Conservation (phyloP, 2,888 invertebrate species). For the Macrosiphum euphorbiae region DNA sequence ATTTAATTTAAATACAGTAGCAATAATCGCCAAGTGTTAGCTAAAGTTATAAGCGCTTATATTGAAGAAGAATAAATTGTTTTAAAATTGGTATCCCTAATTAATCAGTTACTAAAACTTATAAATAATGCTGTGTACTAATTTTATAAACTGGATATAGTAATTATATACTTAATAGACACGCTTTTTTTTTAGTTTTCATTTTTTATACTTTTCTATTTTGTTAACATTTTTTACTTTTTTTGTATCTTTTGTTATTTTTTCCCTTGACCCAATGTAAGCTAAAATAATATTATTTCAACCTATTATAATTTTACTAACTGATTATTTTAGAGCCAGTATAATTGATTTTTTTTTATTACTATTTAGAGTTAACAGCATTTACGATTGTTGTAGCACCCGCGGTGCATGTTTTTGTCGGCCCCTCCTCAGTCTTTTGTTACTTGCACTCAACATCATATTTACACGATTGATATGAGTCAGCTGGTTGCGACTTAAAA, state of each 20-base stretch:
- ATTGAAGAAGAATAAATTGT: conserved; percentile 53
- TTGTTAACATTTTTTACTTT: conserved; percentile 49
- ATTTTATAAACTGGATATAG: conserved; percentile 23
- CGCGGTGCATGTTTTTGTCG: conserved; percentile 73
- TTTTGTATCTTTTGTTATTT: conserved; percentile 41
- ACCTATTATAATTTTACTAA: conserved; percentile 57
- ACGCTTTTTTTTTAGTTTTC: conserved; percentile 46
- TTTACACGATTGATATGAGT: conserved; percentile 74
- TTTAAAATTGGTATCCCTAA: conserved; percentile 47
- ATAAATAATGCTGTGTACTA: conserved; percentile 50
- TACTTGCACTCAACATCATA: conserved; percentile 73
- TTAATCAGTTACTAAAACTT: conserved; percentile 61
- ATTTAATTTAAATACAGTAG: background rate
- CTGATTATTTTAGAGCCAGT: conserved; percentile 62
- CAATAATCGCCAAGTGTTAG: background rate
- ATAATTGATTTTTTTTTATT: conserved; percentile 53
- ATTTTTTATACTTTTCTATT: conserved; percentile 51
- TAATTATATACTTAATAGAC: conserved; percentile 35
- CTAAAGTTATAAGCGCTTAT: background rate
- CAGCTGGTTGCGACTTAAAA: conserved; percentile 73
- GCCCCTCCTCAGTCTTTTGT: conserved; percentile 74
- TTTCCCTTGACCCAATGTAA: conserved; percentile 55
- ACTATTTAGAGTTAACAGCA: conserved; percentile 70
- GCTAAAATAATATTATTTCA: conserved; percentile 55
- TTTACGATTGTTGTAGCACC: conserved; percentile 77